A percentile compares a stretch with the other conserved stretches of the same genome.
Conservation (phyloP, 2,888 invertebrate genomes). For the Phorcus lineatus region DNA sequence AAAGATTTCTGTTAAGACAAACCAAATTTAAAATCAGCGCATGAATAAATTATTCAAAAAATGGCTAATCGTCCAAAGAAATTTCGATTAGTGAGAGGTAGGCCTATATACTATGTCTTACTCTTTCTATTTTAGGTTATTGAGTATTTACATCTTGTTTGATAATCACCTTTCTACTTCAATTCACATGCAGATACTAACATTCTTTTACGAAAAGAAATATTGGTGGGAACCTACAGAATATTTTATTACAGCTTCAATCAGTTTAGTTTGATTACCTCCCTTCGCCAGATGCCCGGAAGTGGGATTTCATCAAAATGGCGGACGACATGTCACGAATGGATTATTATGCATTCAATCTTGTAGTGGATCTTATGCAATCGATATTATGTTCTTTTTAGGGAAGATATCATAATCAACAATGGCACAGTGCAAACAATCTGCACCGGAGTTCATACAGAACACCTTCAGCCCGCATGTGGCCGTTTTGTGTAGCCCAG, state of each 20-base stretch:
- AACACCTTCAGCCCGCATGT: conserved; percentile 92
- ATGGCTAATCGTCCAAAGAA: no score
- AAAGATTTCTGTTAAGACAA: no score
- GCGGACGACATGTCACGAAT: conserved; percentile 43
- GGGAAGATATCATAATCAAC: conserved; percentile 17
- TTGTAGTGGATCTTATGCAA: neutral
- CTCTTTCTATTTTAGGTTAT: no score
- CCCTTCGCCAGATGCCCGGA: conserved; percentile 36
- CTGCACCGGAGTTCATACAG: conserved; percentile 86
- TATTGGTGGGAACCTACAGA: no score
- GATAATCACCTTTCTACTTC: no score
- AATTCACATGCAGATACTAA: no score
- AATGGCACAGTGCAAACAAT: conserved; percentile 77
- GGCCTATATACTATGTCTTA: no score
- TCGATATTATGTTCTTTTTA: neutral
- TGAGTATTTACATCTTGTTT: no score
- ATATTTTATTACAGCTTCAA: neutral
- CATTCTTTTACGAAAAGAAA: no score
- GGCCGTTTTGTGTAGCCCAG: conserved; percentile 88
- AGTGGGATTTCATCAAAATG: conserved; percentile 47
- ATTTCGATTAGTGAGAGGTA: no score
- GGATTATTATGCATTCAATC: conserved; percentile 13
- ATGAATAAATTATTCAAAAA: no score
- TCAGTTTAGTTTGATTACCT: neutral
- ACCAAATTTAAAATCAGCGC: no score